Percentiles rank a stretch among this genome's conserved stretches.
Conservation (phyloP, 2,888 invertebrate species). For the Crossocerus cetratus region DNA sequence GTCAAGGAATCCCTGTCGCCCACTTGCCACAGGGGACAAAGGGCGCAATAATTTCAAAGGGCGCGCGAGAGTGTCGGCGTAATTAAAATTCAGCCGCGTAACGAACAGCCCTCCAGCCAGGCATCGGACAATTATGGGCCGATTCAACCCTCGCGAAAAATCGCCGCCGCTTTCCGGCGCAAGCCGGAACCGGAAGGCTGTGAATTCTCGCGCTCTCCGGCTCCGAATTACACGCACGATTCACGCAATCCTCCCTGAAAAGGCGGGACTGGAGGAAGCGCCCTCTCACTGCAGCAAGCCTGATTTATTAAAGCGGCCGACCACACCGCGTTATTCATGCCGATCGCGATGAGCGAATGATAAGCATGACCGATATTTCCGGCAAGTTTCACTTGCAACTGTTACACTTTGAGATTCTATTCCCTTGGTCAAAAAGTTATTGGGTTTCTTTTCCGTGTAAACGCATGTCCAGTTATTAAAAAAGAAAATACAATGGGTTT, state of each 20-base stretch:
- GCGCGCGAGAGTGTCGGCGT: neutral
- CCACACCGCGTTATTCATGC: neutral
- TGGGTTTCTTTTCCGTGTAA: too few relatives aligned
- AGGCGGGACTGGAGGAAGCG: neutral
- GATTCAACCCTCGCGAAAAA: constrained; percentile 22
- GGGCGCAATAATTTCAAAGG: neutral
- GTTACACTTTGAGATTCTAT: too few relatives aligned
- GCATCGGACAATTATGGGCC: constrained; percentile 1
- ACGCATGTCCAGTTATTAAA: too few relatives aligned
- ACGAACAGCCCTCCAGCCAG: neutral
- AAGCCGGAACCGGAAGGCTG: constrained; percentile 29
- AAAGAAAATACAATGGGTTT: too few relatives aligned
- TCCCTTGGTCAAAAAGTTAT: too few relatives aligned
- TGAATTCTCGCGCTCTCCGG: constrained; percentile 1
- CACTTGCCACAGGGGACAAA: neutral
- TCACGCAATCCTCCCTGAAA: neutral
- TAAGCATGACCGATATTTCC: neutral
- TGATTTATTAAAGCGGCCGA: neutral
- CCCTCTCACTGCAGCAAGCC: neutral
- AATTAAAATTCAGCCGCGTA: neutral
- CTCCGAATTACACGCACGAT: neutral
- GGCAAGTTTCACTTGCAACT: too few relatives aligned
- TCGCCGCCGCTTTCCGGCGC: neutral
- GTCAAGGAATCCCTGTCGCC: too few relatives aligned
- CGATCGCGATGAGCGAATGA: neutral